phyloP scores from a whole-genome alignment of 2,113 vertebrate species.

The Hymenochirus boettgeri region DNA sequence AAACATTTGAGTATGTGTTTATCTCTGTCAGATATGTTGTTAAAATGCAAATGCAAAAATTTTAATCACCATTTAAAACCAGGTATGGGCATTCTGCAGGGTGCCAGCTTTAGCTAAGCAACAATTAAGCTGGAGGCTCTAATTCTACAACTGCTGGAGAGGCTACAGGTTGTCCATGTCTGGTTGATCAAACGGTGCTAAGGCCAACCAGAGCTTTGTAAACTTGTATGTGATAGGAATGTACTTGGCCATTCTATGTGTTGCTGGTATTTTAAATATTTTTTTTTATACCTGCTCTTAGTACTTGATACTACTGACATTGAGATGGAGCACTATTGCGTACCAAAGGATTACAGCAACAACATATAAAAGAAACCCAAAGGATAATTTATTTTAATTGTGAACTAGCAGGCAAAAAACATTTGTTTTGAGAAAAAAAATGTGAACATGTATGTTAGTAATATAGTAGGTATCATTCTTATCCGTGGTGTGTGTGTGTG shows the following conservation, averaged over 20 bases:
- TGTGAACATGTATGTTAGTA: conserved; percentile 63
- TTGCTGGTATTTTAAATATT: conserved; percentile 53
- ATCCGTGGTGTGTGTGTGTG: too few species aligned
- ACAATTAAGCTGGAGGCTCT: too few species aligned
- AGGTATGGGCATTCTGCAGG: too few species aligned
- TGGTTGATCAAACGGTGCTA: conserved; percentile 63
- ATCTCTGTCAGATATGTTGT: conserved; percentile 48
- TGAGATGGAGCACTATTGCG: conserved; percentile 70
- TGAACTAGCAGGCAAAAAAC: conserved; percentile 58
- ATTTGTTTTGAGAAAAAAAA: conserved; percentile 52
- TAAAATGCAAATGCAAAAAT: conserved; percentile 55
- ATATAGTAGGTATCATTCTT: conserved; percentile 40
- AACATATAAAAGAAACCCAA: conserved; percentile 49
- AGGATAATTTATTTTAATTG: conserved; percentile 57
- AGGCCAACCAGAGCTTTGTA: conserved; percentile 58
- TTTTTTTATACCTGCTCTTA: conserved; percentile 54
- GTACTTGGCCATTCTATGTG: conserved; percentile 59
- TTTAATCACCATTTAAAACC: conserved; percentile 35
- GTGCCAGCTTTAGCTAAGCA: too few species aligned
- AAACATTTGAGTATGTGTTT: conserved; percentile 48
- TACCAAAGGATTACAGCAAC: conserved; percentile 69
- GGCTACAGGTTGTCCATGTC: too few species aligned
- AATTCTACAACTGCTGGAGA: too few species aligned
- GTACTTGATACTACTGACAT: conserved; percentile 59
- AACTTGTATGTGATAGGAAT: conserved; percentile 56